Conservation (phyloP, 2,113 vertebrate genomes). For the Phoxinus phoxinus region DNA sequence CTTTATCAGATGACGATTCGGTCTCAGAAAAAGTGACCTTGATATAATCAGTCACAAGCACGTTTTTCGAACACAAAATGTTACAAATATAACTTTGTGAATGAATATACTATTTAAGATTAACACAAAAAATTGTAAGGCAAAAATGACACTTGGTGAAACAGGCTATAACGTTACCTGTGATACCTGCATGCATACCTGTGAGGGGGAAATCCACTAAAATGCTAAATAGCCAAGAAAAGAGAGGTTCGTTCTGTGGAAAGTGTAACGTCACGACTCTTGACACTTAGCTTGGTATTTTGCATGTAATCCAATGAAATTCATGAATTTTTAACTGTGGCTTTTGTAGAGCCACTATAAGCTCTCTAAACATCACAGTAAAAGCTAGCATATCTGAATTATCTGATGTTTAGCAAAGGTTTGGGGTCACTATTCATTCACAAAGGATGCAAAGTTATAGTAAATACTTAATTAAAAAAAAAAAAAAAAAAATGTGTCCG, state of each 20-base stretch:
- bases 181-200: too few relatives aligned
- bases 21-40: neutral
- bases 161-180: too few relatives aligned
- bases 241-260: neutral
- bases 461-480: too few relatives aligned
- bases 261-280: neutral
- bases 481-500: too few relatives aligned
- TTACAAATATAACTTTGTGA: neutral
- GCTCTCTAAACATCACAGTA: neutral
- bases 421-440: too few relatives aligned
- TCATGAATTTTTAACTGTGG: neutral
- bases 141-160: neutral
- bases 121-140: neutral
- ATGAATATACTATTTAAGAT: neutral
- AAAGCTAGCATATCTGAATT: too few relatives aligned
- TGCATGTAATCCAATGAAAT: neutral
- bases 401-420: too few relatives aligned
- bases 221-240: neutral
- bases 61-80: neutral
- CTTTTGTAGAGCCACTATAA: neutral
- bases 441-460: too few relatives aligned
- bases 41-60: neutral
- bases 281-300: neutral
- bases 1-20: neutral
- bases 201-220: neutral